Evolutionary conservation across 2,797 vertebrate species (phyloP), one percentile per base, ranked within the genome.

Genomic region (Melanotaenia pygmaea): DNA sequence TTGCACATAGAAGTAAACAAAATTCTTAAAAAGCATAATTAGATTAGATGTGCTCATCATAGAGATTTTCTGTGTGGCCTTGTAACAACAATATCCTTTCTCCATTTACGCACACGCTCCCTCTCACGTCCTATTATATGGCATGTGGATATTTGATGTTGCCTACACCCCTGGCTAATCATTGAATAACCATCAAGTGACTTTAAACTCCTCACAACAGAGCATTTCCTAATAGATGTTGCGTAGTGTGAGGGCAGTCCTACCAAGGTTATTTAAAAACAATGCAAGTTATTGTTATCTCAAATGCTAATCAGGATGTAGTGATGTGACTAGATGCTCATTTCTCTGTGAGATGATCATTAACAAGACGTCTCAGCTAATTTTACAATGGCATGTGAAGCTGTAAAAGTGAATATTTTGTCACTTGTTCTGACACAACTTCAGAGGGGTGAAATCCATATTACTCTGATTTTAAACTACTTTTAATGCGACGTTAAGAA

Each of bases 41-140:
- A n/a, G 56, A 84, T 67, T 79, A 83, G 66, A 79, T 59, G 70
- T 74, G 56, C 58, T 66, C 32, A 74, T 81, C 56, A 28, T 56
- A 59, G 76, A 80, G 66, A 70, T 86, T 92, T 93, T 90, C 86
- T 87, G 47, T 77, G 82, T 90, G 88, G 79, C 86, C 64, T 30
- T 37, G 26, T 73, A 71, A 77, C 76, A 89, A 72, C 74, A 78
- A 81, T 86, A 81, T 86, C 73, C 64, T 80, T 64, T 78, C 58
- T 80, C 67, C 53, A 67, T 82, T 54, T 75, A 60, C 47, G 57
- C 78, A 82, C 38, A 57, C 2, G 3, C 50, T 37, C 38, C 8
- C 50, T 58, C 35, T 86, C 65, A 79, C 80, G 67, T 89, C 82
- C 78, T 20, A 14, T 83, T 86, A 87, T 87, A 87, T 78, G 58